A percentile compares a stretch with the other conserved stretches of the same genome.
Evolutionary conservation across 1,140 invertebrate species (phyloP).

Genomic region (Schlechtendalia chinensis): DNA sequence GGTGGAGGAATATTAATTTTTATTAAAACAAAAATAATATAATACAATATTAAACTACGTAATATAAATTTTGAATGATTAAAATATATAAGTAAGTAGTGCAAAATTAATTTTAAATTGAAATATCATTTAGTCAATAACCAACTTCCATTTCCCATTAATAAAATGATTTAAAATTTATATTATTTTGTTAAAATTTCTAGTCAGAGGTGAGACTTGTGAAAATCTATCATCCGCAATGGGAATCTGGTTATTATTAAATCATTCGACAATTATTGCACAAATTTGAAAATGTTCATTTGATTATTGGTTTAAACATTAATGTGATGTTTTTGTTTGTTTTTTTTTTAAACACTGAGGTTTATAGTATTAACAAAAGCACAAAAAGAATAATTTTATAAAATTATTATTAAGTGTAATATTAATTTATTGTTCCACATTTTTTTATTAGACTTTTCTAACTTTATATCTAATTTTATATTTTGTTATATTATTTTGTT

Average conservation of each 20-base stretch:
- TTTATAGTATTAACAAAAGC: slow-evolving; percentile 37
- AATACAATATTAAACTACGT: background rate
- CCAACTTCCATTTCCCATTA: background rate
- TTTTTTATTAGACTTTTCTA: slow-evolving; percentile 44
- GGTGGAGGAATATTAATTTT: slow-evolving; percentile 32
- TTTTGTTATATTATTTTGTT: slow-evolving; percentile 42
- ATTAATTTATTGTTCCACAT: slow-evolving; percentile 37
- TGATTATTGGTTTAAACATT: slow-evolving; percentile 28
- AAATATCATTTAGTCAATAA: background rate
- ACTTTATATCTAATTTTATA: slow-evolving; percentile 41
- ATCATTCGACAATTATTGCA: background rate
- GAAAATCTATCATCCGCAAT: slow-evolving; percentile 37
- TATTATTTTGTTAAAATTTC: slow-evolving; percentile 27
- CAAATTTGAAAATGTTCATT: slow-evolving; percentile 1
- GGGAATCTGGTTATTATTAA: slow-evolving; percentile 48
- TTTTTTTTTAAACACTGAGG: background rate
- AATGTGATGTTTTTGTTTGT: slow-evolving; percentile 8
- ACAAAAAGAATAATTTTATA: slow-evolving; percentile 17
- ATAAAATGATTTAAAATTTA: background rate
- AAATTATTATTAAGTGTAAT: slow-evolving; percentile 26
- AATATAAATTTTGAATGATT: too few relatives aligned
- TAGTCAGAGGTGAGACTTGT: slow-evolving; percentile 43
- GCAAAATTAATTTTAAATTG: background rate
- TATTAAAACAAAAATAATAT: slow-evolving; percentile 13
- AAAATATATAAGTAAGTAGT: too few relatives aligned